A percentile compares a stretch with the other conserved stretches of the same genome.
These are phyloP conservation scores for Lagocephalus sceleratus DNA, from an alignment of 2,797 vertebrate species.

Conservation along the genomic window DNA sequence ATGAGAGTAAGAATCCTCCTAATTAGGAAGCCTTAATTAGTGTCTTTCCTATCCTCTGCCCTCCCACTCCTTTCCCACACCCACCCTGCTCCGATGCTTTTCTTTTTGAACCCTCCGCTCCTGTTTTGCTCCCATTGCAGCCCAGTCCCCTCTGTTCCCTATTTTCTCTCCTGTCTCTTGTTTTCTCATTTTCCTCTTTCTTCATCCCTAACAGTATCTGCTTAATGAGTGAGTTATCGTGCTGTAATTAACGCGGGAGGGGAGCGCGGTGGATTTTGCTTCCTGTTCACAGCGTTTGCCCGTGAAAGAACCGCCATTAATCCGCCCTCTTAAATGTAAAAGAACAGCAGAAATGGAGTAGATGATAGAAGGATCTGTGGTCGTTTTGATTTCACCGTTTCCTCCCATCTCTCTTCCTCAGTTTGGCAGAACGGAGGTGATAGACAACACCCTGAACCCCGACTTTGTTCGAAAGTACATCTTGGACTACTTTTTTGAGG, in stretches of 20 bases:
- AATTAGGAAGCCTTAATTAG: constrained; percentile 58
- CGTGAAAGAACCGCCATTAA: constrained; percentile 44
- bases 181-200: constrained; percentile 17
- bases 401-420: constrained; percentile 49
- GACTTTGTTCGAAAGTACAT: constrained; percentile 96
- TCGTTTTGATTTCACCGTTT: neutral
- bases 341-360: neutral
- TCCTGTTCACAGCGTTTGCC: constrained; percentile 23
- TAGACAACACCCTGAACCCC: constrained; percentile 92
- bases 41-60: constrained; percentile 32
- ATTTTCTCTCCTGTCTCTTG: constrained; percentile 11
- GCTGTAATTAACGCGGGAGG: constrained; percentile 59
- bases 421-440: constrained; percentile 94
- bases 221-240: constrained; percentile 38
- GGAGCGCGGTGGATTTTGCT: constrained; percentile 35
- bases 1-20: constrained; percentile 38
- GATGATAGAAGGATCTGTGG: neutral
- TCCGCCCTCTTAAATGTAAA: constrained; percentile 24
- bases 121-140: constrained; percentile 2
- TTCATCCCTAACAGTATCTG: constrained; percentile 27
- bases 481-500: constrained; percentile 95
- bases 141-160: constrained; percentile 9
- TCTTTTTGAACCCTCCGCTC: constrained; percentile 5
- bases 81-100: constrained; percentile 3
- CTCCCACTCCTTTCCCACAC: constrained; percentile 39